Percentiles rank a stretch among this genome's conserved stretches.
phyloP scores from a whole-genome alignment of 2,888 invertebrate species.

The Volucella zonaria region DNA sequence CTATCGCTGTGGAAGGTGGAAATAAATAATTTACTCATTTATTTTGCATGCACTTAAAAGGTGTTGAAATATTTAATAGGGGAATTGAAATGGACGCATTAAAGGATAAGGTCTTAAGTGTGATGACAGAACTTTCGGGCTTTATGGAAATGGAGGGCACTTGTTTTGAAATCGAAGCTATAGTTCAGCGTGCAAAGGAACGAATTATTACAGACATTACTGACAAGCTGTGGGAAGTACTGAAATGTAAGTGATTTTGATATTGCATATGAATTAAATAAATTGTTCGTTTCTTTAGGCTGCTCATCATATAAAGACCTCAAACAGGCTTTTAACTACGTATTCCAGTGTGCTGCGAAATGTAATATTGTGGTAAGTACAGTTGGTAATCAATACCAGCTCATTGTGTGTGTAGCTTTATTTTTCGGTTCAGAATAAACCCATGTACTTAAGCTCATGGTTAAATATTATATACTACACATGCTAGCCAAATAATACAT shows the following conservation, averaged over 20 bases:
- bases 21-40: background rate
- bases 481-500: background rate
- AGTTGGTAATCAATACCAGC: background rate
- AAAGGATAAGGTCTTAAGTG: slow-evolving; percentile 78
- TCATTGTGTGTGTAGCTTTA: background rate
- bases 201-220: slow-evolving; percentile 79
- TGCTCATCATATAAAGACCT: slow-evolving; percentile 81
- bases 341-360: slow-evolving; percentile 81
- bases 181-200: slow-evolving; percentile 78
- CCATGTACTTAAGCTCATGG: slow-evolving; percentile 19
- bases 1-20: slow-evolving; percentile 79
- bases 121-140: slow-evolving; percentile 79
- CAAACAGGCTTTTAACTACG: slow-evolving; percentile 79
- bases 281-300: slow-evolving; percentile 74
- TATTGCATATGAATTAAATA: background rate
- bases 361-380: slow-evolving; percentile 81
- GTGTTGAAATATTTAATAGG: slow-evolving; percentile 26
- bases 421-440: slow-evolving; percentile 39
- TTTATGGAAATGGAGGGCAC: slow-evolving; percentile 76
- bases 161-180: slow-evolving; percentile 79
- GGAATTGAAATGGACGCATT: slow-evolving; percentile 75
- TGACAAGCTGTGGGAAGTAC: slow-evolving; percentile 81
- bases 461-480: slow-evolving; percentile 14
- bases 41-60: background rate
- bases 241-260: slow-evolving; percentile 77